Evolutionary conservation across 2,888 invertebrate species (phyloP), one percentile per base, ranked within the genome.

Genomic region (Noctua janthina): DNA sequence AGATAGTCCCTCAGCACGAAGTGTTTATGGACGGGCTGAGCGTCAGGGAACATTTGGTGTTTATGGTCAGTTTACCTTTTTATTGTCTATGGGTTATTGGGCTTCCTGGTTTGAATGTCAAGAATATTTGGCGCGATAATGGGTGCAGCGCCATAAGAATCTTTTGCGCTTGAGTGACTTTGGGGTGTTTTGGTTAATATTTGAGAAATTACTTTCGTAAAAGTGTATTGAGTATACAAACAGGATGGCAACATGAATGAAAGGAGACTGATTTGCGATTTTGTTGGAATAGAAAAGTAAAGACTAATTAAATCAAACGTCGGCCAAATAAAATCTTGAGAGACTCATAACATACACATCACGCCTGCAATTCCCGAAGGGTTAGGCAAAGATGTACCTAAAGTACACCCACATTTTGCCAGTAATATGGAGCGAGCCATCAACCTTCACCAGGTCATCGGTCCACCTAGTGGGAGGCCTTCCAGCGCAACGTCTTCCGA

Each of bases 1-100:
- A 96, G 81, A 93, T 98, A 71, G 97, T 98, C 2, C 98, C 98
- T 11, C 98, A 98, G 90, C 97, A 97, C 78, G 98, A 98, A 90
- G 95, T 97, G 39, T 97, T 98, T 88, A 97, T 98, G 88, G 97
- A 97, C 8, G 96, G 96, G 1, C 93, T 98, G 64, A 98, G 97
- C 29, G 98, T 98, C n/a, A 94, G 94, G 87, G 98, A 98, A 92
- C 98, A 98, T 92, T 96, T 98, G 85, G 92, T 97, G 76, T 98
- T 98, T 93, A 97, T 98, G 97, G 98, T 98, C 81, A 93, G 95
- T 92, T 78, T 68, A 1, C 69, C 64, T 87, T 81, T 87, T 72
- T 87, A 17, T 15, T 74, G 67, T 76, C 39, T 64, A 35, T 70
- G 13, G 62, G n/a, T 54, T 71, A 23, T 71, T 51, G 23, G 8